Evolutionary conservation across 2,797 vertebrate species (phyloP).

Genomic region (Poecilia gillii): DNA sequence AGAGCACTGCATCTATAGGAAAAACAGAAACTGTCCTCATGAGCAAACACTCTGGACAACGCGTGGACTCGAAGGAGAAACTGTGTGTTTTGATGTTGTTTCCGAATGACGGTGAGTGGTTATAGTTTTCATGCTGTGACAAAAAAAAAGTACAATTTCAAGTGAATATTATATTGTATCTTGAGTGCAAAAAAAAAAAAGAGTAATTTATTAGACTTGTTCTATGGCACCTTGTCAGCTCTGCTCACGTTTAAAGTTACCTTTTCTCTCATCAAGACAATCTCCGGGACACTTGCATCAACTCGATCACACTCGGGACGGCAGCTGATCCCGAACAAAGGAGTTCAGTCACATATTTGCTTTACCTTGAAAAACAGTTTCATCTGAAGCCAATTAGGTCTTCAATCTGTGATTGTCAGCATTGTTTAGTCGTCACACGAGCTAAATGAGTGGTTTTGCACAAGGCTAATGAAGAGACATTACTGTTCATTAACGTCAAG

Average conservation of each 20-base stretch:
- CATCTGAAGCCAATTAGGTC: slow-evolving; percentile 59
- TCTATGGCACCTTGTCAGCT: slow-evolving; percentile 48
- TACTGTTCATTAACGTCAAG: slow-evolving; percentile 72
- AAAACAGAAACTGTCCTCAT: slow-evolving; percentile 55
- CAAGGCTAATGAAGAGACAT: slow-evolving; percentile 67
- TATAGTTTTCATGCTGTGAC: slow-evolving; percentile 72
- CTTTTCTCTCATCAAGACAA: slow-evolving; percentile 66
- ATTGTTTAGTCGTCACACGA: slow-evolving; percentile 59
- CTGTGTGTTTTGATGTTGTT: slow-evolving; percentile 52
- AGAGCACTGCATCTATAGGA: slow-evolving; percentile 46
- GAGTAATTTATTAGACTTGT: slow-evolving; percentile 40
- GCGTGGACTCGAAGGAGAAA: slow-evolving; percentile 49
- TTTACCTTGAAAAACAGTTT: slow-evolving; percentile 54
- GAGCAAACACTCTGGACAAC: slow-evolving; percentile 45
- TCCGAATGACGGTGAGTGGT: slow-evolving; percentile 59
- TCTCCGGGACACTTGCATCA: slow-evolving; percentile 53
- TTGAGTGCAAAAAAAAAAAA: slow-evolving; percentile 46
- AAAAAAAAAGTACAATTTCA: slow-evolving; percentile 62
- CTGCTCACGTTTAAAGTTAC: slow-evolving; percentile 47
- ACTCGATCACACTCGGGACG: slow-evolving; percentile 23
- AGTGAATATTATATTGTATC: slow-evolving; percentile 62
- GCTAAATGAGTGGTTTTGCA: slow-evolving; percentile 59
- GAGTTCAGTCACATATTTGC: slow-evolving; percentile 33
- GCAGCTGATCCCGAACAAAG: slow-evolving; percentile 44
- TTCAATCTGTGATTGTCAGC: slow-evolving; percentile 69